phyloP scores from a whole-genome alignment of 2,113 vertebrate species.

The Peromyscus californicus region DNA sequence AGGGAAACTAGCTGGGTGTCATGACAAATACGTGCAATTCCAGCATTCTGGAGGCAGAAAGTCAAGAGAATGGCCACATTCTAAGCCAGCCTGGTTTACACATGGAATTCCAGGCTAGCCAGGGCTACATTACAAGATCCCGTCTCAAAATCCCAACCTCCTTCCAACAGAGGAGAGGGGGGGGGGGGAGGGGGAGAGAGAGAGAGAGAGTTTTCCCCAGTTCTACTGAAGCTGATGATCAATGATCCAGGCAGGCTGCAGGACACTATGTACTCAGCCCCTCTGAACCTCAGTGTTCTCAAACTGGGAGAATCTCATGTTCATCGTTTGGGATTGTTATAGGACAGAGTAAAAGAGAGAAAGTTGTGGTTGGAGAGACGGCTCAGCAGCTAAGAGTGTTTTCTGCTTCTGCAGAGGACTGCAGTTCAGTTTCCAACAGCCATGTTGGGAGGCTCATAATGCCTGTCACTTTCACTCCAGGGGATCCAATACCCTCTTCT shows the following conservation, averaged over 20 bases:
- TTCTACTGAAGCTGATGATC: not conserved
- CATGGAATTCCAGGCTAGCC: not conserved
- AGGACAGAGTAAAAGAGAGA: not conserved
- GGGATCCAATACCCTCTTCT: not conserved
- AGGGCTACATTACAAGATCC: too few relatives aligned
- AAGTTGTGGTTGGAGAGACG: not conserved
- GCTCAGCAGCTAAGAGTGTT: not conserved
- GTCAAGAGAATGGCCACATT: not conserved
- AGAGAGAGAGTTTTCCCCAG: not conserved
- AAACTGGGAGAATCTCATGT: not conserved
- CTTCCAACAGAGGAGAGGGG: not conserved
- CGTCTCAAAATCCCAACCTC: not conserved
- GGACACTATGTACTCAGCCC: not conserved
- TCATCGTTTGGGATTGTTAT: not conserved
- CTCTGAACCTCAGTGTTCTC: slow-evolving; percentile 21
- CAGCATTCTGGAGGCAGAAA: not conserved
- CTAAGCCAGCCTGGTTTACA: not conserved
- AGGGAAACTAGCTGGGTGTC: not conserved
- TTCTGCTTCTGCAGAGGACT: not conserved
- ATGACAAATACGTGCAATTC: not conserved
- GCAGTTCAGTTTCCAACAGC: not conserved
- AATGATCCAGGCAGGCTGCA: not conserved
- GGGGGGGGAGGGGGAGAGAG: too few relatives aligned
- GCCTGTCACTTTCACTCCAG: too few relatives aligned
- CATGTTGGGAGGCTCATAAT: not conserved